Base-by-base conservation (phyloP, 2,797 vertebrate species). In the Semotilus atromaculatus region DNA sequence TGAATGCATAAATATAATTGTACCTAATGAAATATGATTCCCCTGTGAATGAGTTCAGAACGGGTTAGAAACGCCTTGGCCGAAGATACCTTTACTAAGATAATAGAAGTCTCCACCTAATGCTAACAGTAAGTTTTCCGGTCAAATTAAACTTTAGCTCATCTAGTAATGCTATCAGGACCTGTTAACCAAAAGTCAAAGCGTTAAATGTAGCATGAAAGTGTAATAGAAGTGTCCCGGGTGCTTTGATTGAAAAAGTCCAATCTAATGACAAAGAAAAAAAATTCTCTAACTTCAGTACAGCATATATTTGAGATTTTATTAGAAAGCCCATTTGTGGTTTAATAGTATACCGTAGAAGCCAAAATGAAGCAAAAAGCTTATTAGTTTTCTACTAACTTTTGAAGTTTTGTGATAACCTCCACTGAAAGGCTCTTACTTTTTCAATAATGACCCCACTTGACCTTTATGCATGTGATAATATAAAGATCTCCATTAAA, bases 401-500 rank as follows among this genome's bases (percentile, higher is more conserved):
- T 62, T 64, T 64, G 14, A 7, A 64, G 14, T 64, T 64, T 34
- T 58, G 19, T 45, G 34, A 81, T 45, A 48, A 36, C 9, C 70
- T 43, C 43, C 29, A n/a, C 7, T 29, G 60, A 81, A 66, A 62
- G 67, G 60, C 51, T 66, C 40, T 66, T 80, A 36, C 29, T 26
- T 55, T 16, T 38, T 74, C 19, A 55, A 40, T 43, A 74, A 40
- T 72, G 71, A 66, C n/a, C 23, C n/a, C 18, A 31, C 40, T 55
- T 72, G 21, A 76, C 40, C 13, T 60, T 58, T 75, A 80, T 67
- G 36, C 26, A 55, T 76, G 51, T 29, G 80, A 53, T 81, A 60
- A 85, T 74, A 85, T 74, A 62, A 36, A 26, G 48, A 34, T 66
- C 48, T 88, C 29, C 19, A 70, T 82, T 51, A 29, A 58, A 75